A percentile compares a stretch with the other conserved stretches of the same genome.
Conservation (phyloP, 92 coral and sea anemone species). For the Nematostella vectensis region DNA sequence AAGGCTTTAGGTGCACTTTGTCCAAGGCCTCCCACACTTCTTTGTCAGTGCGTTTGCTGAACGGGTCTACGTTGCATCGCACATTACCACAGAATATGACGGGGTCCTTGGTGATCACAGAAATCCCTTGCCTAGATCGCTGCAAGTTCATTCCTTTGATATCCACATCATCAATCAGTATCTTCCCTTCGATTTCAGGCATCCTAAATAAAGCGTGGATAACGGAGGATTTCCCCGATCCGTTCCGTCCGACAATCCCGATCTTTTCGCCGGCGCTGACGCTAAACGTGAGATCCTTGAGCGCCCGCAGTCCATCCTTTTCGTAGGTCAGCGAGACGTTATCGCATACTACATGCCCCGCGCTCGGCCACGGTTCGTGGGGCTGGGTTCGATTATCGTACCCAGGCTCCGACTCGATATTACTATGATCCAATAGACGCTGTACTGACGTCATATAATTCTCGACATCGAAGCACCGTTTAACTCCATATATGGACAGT, state of each 20-base stretch:
- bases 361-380: slow-evolving; percentile 79
- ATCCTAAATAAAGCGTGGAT: slow-evolving; percentile 65
- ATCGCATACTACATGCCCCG: slow-evolving; percentile 46
- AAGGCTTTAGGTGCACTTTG: slow-evolving; percentile 53
- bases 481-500: slow-evolving; percentile 58
- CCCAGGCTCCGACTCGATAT: slow-evolving; percentile 68
- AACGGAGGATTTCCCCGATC: slow-evolving; percentile 73
- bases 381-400: slow-evolving; percentile 60
- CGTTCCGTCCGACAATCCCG: slow-evolving; percentile 79
- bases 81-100: slow-evolving; percentile 58
- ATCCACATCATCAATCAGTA: slow-evolving; percentile 54
- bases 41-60: slow-evolving; percentile 47
- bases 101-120: slow-evolving; percentile 63
- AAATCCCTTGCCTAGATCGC: slow-evolving; percentile 62
- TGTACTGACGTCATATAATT: slow-evolving; percentile 71
- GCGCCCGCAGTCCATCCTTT: slow-evolving; percentile 37
- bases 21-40: slow-evolving; percentile 75
- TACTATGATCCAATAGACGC: slow-evolving; percentile 45
- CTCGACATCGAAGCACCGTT: slow-evolving; percentile 64
- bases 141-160: slow-evolving; percentile 55
- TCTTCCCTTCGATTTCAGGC: slow-evolving; percentile 66
- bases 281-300: slow-evolving; percentile 46
- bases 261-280: slow-evolving; percentile 69
- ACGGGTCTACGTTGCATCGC: slow-evolving; percentile 71
- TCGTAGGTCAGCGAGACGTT: slow-evolving; percentile 50